These are phyloP conservation scores for Sclerodermus sp. DNA, from an alignment of 2,888 invertebrate species.

Conservation along the genomic window DNA sequence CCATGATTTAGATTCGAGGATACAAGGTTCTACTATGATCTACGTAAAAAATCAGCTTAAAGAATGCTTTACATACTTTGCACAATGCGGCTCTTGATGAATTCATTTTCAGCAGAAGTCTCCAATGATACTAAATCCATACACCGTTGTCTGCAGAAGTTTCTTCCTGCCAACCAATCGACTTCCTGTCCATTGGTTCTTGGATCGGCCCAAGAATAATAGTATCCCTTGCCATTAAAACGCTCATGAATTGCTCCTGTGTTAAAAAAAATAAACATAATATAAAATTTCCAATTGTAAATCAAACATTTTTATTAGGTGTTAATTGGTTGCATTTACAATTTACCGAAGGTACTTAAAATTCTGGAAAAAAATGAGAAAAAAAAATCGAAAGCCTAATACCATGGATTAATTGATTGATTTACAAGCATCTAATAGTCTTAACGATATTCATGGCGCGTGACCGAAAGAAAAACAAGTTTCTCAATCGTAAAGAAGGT, in stretches of 20 bases:
- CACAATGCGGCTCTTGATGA: slow-evolving; percentile 78
- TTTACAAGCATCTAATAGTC: neutral
- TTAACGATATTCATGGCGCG: neutral
- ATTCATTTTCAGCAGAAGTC: slow-evolving; percentile 84
- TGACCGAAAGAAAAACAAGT: neutral
- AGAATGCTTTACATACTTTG: slow-evolving; percentile 65
- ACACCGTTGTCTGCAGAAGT: slow-evolving; percentile 84
- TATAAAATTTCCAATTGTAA: too few relatives aligned
- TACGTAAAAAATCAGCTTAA: neutral
- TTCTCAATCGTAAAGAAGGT: neutral
- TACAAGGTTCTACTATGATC: too few relatives aligned
- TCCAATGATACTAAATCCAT: slow-evolving; percentile 88
- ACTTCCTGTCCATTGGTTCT: slow-evolving; percentile 73
- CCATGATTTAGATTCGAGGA: neutral
- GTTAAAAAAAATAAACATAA: too few relatives aligned
- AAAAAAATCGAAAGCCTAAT: too few relatives aligned
- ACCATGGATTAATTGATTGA: too few relatives aligned
- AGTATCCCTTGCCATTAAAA: slow-evolving; percentile 71
- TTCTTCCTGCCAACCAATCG: slow-evolving; percentile 83
- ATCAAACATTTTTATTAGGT: too few relatives aligned
- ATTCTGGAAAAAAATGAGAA: too few relatives aligned
- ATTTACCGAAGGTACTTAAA: too few relatives aligned
- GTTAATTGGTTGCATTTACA: too few relatives aligned
- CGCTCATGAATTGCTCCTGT: slow-evolving; percentile 57
- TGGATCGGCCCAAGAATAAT: slow-evolving; percentile 85